Percentiles rank a stretch among this genome's conserved stretches.
Evolutionary conservation across 2,888 invertebrate genomes (phyloP).

Genomic region (Macrophya alboannulata): DNA sequence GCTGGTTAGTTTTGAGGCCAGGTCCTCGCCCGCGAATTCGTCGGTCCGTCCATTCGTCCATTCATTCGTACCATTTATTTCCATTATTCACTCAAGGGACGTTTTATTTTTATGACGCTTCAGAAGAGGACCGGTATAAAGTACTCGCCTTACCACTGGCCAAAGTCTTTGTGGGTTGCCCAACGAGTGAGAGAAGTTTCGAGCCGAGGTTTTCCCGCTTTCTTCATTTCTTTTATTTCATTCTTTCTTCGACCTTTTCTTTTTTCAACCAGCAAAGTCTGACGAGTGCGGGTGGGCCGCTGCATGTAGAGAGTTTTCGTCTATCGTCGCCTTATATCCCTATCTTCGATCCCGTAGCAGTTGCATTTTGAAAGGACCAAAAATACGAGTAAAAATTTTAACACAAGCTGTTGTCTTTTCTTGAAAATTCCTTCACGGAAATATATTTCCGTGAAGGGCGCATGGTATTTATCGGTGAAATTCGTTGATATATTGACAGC

Average conservation of each 20-base stretch:
- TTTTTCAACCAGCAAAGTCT: neutral
- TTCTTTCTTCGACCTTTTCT: neutral
- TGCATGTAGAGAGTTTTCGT: constrained; percentile 17
- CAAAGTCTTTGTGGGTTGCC: constrained; percentile 37
- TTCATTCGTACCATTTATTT: constrained; percentile 53
- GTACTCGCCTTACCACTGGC: constrained; percentile 17
- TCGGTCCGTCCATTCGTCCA: constrained; percentile 31
- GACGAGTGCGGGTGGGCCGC: constrained; percentile 36
- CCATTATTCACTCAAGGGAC: constrained; percentile 49
- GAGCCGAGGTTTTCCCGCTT: neutral
- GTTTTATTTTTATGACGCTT: constrained; percentile 41
- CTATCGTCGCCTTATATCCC: constrained; percentile 39
- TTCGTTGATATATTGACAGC: constrained; percentile 45
- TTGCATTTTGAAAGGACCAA: constrained; percentile 1
- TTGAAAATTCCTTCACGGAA: constrained; percentile 31
- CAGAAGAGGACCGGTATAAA: constrained; percentile 26
- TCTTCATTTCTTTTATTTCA: constrained; percentile 1
- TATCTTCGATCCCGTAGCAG: neutral
- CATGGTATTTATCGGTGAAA: neutral
- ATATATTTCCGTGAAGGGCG: constrained; percentile 24
- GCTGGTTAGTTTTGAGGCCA: constrained; percentile 36
- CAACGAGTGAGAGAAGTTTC: neutral
- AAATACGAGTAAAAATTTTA: neutral
- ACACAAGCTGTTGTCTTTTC: neutral
- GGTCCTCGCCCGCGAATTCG: constrained; percentile 10